Evolutionary conservation across 92 coral and sea anemone species (phyloP), one percentile per base, ranked within the genome.

Genomic region (Chrysogorgia sp.): DNA sequence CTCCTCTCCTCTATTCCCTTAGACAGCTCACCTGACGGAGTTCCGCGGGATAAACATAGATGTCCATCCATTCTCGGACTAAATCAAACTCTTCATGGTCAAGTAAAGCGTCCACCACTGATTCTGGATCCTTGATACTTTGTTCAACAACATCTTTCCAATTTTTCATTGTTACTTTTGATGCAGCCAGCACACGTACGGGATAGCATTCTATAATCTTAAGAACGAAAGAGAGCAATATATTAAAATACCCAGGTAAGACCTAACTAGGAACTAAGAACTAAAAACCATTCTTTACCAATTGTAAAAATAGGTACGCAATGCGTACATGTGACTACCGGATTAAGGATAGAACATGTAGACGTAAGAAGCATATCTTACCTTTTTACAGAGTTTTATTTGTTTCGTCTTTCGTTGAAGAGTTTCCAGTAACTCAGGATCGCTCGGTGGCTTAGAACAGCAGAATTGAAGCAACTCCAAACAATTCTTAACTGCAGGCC

Each of bases 81-180:
- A 96, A 89, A 22, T 96, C 99, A 41, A 89, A 91, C 75, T 90
- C 92, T 62, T 96, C 92, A 49, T 84, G 80, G 20, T 90, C 87
- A 72, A 89, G 55, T 80, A 96, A 79, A 79, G 86, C 92, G 75
- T 96, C 83, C 82, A 91, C 77, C 30, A 96, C 87, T 60, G 66
- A 23, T 30, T 75, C 83, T n/a, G 99, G 99, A 28, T 83, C 82
- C 10, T 85, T 86, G 26, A 74, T 59, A 28, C 96, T 85, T 17
- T 82, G 77, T 53, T 84, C 86, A 15, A 90, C 93, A 68, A 96
- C 96, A 47, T 92, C 91, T 82, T 91, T 96, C 97, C 97, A 91
- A 33, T 79, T 34, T 31, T 90, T 14, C 86, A 89, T 26, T 80
- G 82, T 0, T 23, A 55, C 14, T 9, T 32, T 72, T 19, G 52